Conservation (phyloP, 2,113 vertebrate genomes). For the Tautogolabrus adspersus region DNA sequence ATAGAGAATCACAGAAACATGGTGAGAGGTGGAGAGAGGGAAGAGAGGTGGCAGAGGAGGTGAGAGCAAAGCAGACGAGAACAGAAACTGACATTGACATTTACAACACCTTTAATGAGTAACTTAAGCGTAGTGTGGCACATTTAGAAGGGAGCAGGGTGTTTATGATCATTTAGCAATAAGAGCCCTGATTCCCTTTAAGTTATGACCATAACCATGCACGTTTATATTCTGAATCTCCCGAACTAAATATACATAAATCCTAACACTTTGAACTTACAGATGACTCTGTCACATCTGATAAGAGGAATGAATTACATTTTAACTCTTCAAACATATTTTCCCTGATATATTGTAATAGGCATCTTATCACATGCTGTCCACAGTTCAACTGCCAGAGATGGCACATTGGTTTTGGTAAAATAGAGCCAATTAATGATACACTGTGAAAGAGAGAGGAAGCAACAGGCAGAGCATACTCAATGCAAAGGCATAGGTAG, state of each 20-base stretch:
- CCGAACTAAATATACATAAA: background rate
- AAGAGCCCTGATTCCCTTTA: no score
- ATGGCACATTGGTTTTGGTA: no score
- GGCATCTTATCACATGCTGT: no score
- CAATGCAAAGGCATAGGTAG: no score
- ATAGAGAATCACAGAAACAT: constrained; percentile 1
- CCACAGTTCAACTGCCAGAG: no score
- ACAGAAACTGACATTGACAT: constrained; percentile 63
- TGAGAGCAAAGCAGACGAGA: constrained; percentile 44
- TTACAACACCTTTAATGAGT: constrained; percentile 60
- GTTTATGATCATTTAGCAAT: constrained; percentile 1
- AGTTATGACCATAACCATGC: no score
- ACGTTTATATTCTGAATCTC: no score
- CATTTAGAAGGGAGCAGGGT: background rate
- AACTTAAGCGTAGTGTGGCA: background rate
- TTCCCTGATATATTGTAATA: background rate
- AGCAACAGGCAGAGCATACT: no score
- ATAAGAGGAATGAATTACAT: background rate
- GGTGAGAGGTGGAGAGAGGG: background rate
- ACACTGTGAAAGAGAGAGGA: no score
- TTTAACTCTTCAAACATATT: background rate
- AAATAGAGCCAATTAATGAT: no score
- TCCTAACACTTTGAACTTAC: background rate
- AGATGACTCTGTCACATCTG: background rate
- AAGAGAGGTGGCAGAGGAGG: constrained; percentile 9